Evolutionary conservation across 2,888 invertebrate genomes (phyloP).

Genomic region (Cephus pulcher): DNA sequence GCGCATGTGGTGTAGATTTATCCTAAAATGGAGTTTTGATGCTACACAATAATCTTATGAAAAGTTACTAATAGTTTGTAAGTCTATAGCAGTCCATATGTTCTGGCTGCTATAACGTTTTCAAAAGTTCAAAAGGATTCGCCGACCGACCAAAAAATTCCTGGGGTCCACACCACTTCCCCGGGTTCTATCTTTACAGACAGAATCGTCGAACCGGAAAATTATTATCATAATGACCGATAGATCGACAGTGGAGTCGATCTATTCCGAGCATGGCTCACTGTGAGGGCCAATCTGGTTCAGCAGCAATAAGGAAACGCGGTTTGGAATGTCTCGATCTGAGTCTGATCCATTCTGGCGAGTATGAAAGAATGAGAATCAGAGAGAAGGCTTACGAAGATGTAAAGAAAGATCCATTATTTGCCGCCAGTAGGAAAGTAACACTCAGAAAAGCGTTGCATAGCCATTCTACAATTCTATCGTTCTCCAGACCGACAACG

Average conservation of each 20-base stretch:
- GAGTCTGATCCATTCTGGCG: slow-evolving; percentile 18
- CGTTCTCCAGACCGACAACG: not conserved
- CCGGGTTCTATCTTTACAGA: not conserved
- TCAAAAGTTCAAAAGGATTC: not conserved
- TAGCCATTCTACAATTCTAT: slow-evolving; percentile 24
- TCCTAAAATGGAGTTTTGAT: not conserved
- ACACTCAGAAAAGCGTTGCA: slow-evolving; percentile 30
- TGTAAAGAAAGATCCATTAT: slow-evolving; percentile 25
- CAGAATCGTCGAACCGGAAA: slow-evolving; percentile 48
- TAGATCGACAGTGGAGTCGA: slow-evolving; percentile 34
- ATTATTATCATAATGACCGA: slow-evolving; percentile 60
- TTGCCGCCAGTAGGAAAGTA: slow-evolving; percentile 35
- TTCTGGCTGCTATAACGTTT: not conserved
- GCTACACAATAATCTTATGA: not conserved
- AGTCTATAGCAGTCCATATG: not conserved
- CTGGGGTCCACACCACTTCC: not conserved
- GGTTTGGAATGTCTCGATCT: slow-evolving; percentile 58
- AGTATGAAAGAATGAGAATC: not conserved
- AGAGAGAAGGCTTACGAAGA: not conserved
- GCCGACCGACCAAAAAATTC: not conserved
- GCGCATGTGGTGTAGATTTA: not conserved
- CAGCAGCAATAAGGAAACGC: slow-evolving; percentile 61
- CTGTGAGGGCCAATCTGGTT: slow-evolving; percentile 37
- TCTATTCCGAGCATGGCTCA: slow-evolving; percentile 11
- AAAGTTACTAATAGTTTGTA: not conserved